These are phyloP conservation scores for Graphium colonna DNA, from an alignment of 2,888 invertebrate species.

Conservation along the genomic window DNA sequence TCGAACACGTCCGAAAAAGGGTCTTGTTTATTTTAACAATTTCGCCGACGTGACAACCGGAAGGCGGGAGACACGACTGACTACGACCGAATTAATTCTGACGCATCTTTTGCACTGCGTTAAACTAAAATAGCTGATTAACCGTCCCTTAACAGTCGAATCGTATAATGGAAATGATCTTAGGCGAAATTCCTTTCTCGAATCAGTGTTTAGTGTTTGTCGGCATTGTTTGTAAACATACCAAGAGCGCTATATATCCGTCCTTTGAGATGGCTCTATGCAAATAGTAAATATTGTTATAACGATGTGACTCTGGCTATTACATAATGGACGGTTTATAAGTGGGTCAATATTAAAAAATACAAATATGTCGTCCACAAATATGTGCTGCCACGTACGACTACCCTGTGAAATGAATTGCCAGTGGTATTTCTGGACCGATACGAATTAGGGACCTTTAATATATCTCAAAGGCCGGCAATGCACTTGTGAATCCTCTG, in stretches of 20 bases:
- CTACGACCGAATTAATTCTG: conserved; percentile 22
- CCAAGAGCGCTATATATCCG: conserved; percentile 7
- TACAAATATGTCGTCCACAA: too few species aligned
- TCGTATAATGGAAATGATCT: neutral
- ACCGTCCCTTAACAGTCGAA: neutral
- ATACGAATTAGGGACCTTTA: too few species aligned
- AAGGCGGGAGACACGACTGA: conserved; percentile 17
- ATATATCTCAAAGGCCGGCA: too few species aligned
- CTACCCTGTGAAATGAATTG: too few species aligned
- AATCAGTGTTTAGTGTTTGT: conserved; percentile 14
- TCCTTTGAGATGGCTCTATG: neutral
- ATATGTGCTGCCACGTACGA: too few species aligned
- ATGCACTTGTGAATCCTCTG: too few species aligned
- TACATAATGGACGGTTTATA: too few species aligned
- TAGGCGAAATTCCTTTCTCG: neutral
- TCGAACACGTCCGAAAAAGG: conserved; percentile 20
- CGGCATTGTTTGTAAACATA: conserved; percentile 1
- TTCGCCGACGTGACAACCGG: conserved; percentile 23
- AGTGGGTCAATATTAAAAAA: too few species aligned
- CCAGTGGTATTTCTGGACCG: too few species aligned
- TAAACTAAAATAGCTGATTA: neutral
- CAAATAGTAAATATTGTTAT: conserved; percentile 3
- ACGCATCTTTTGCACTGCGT: neutral
- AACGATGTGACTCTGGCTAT: too few species aligned
- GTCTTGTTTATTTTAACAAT: conserved; percentile 27